phyloP scores from a whole-genome alignment of 2,888 invertebrate genomes.

The Lagria hirta region DNA sequence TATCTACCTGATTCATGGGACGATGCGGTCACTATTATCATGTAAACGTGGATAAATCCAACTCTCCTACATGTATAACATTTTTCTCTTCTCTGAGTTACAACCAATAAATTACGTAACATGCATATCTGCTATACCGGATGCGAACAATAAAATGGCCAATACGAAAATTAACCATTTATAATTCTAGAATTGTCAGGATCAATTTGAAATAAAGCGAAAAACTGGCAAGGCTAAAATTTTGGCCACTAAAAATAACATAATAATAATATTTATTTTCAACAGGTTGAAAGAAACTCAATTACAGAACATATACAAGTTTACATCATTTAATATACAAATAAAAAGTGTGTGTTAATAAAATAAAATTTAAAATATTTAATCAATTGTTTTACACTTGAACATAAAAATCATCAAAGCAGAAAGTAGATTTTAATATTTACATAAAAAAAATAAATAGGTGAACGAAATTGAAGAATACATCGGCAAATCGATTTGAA shows the following conservation, averaged over 20 bases:
- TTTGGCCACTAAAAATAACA: background rate
- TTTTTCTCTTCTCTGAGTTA: conserved; percentile 19
- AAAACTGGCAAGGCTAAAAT: background rate
- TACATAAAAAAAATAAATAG: no score
- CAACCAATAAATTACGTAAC: conserved; percentile 23
- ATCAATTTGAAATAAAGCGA: background rate
- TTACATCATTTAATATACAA: no score
- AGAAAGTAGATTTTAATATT: no score
- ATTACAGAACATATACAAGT: no score
- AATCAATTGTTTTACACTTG: no score
- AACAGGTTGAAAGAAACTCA: background rate
- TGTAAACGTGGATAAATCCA: conserved; percentile 30
- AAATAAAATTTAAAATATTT: no score
- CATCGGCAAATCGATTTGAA: no score
- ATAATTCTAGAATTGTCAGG: background rate
- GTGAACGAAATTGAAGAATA: no score
- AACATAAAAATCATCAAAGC: no score
- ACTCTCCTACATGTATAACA: no score
- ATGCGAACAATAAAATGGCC: conserved; percentile 21
- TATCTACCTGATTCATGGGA: conserved; percentile 49
- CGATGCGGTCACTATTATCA: conserved; percentile 31
- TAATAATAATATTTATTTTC: background rate
- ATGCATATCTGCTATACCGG: conserved; percentile 16
- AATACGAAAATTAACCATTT: conserved; percentile 19
- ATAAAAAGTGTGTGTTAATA: no score